These are phyloP conservation scores for Muntiacus muntjak DNA, from an alignment of 2,113 vertebrate genomes.

Conservation along the genomic window DNA sequence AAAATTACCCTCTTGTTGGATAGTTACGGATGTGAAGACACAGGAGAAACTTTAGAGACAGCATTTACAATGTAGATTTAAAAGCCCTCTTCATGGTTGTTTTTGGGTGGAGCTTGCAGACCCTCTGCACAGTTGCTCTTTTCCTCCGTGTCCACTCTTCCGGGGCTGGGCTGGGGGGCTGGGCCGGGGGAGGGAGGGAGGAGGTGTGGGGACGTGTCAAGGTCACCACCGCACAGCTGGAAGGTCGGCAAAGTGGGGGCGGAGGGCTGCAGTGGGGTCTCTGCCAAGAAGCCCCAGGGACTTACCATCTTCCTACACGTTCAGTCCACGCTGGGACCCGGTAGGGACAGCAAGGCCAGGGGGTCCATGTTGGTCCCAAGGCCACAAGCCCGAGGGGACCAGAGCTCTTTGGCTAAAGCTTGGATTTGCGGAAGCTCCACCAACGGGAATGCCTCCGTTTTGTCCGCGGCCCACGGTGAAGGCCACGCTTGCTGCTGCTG, in stretches of 20 bases:
- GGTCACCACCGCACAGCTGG: not conserved
- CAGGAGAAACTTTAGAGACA: not conserved
- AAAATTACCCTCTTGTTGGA: not conserved
- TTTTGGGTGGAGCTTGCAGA: not conserved
- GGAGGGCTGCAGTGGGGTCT: not conserved
- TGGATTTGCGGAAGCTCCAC: not conserved
- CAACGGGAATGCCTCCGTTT: not conserved
- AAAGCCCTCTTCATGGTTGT: too few species aligned
- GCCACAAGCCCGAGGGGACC: not conserved
- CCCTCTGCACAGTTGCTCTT: not conserved
- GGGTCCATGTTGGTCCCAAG: not conserved
- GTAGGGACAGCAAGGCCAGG: not conserved
- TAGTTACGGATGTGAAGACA: not conserved
- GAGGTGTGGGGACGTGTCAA: not conserved
- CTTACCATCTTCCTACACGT: not conserved
- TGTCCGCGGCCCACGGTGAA: not conserved
- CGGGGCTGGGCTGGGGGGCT: too few species aligned
- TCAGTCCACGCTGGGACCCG: not conserved
- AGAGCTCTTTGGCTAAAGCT: not conserved
- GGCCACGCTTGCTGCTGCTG: not conserved
- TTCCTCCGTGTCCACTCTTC: rapidly evolving
- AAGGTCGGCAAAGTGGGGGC: too few species aligned
- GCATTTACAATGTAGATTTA: not conserved
- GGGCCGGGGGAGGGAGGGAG: not conserved
- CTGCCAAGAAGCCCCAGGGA: not conserved